A percentile compares a stretch with the other conserved stretches of the same genome.
Evolutionary conservation across 2,797 vertebrate species (phyloP).

Genomic region (Sebastes cheni): DNA sequence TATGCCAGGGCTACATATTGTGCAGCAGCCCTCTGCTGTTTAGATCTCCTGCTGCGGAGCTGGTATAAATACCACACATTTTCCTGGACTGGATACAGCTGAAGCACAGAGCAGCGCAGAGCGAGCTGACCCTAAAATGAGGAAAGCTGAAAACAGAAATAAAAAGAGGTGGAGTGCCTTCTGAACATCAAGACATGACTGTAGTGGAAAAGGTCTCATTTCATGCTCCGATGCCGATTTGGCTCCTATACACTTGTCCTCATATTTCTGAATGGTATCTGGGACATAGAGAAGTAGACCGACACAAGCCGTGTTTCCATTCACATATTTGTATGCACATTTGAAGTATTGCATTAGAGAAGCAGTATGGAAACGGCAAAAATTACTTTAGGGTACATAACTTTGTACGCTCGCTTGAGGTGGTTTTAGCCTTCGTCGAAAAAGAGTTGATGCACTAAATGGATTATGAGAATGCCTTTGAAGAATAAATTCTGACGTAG

Average conservation of each 20-base stretch:
- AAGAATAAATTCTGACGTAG: neutral
- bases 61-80: constrained; percentile 57
- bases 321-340: neutral
- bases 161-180: constrained; percentile 20
- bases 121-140: neutral
- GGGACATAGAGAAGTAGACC: neutral
- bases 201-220: constrained; percentile 20
- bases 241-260: neutral
- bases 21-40: constrained; percentile 52
- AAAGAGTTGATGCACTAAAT: too few species aligned
- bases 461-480: too few species aligned
- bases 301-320: neutral
- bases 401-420: neutral
- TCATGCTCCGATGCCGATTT: neutral
- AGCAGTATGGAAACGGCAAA: too few species aligned
- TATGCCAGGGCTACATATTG: constrained; percentile 43
- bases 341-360: neutral
- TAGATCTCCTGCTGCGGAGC: constrained; percentile 38
- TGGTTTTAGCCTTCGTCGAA: neutral
- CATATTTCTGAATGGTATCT: constrained; percentile 1
- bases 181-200: constrained; percentile 10
- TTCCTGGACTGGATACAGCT: constrained; percentile 41
- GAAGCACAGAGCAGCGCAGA: constrained; percentile 15
- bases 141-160: constrained; percentile 39
- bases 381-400: too few species aligned